Percentiles rank a stretch among this genome's conserved stretches.
These are phyloP conservation scores for Danaus melanippus DNA, from an alignment of 1,140 invertebrate genomes.

Conservation along the genomic window DNA sequence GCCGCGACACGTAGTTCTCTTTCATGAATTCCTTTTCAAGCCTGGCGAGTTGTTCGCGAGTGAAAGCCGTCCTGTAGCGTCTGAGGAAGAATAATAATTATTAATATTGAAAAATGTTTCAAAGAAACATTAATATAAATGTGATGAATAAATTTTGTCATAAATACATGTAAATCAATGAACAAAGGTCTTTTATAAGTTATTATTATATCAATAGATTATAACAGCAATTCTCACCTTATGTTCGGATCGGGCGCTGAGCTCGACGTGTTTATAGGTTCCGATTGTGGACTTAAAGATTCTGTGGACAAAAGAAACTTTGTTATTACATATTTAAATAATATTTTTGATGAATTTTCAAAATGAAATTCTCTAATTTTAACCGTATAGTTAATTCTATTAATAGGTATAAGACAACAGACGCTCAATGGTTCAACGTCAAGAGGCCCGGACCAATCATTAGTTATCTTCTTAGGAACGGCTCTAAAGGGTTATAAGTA, in stretches of 20 bases:
- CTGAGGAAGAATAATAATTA: conserved; percentile 52
- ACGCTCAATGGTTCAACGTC: conserved; percentile 7
- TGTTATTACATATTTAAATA: not conserved
- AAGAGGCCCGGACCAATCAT: conserved; percentile 29
- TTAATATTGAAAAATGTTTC: not conserved
- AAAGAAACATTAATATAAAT: not conserved
- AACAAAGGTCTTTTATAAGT: not conserved
- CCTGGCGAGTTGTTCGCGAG: conserved; percentile 91
- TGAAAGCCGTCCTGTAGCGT: conserved; percentile 97
- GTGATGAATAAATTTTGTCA: not conserved
- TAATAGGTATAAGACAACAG: not conserved
- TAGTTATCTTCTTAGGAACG: conserved; percentile 30
- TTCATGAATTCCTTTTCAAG: conserved; percentile 98
- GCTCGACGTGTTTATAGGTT: conserved; percentile 50
- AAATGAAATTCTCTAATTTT: not conserved
- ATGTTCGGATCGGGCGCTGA: conserved; percentile 65
- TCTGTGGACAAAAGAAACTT: conserved; percentile 51
- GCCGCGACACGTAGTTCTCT: conserved; percentile 98
- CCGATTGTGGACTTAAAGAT: conserved; percentile 56
- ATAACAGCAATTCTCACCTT: conserved; percentile 32
- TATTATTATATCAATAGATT: not conserved
- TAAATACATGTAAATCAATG: not conserved
- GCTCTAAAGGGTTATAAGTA: conserved; percentile 53
- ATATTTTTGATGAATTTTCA: not conserved
- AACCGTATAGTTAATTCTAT: not conserved